Evolutionary conservation across 2,888 invertebrate genomes (phyloP), one percentile per base, ranked within the genome.

Genomic region (Chirona hameri): DNA sequence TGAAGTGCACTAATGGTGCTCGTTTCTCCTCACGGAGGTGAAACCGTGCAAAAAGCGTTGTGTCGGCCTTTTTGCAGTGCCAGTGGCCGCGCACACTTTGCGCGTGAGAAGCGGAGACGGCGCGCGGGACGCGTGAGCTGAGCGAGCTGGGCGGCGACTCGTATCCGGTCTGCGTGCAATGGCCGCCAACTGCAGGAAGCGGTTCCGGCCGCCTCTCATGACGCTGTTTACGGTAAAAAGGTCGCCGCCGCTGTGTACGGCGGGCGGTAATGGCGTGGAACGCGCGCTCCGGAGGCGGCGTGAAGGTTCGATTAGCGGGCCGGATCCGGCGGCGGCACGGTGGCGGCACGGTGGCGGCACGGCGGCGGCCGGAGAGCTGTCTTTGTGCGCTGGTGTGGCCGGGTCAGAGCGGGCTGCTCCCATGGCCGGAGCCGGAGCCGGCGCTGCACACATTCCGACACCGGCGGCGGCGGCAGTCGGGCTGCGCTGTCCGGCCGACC

Each of bases 1-100:
- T 76, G 76, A 76, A 76, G 76, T 46, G 76, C 76, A 76, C 76
- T 76, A 76, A 76, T 76, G 76, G 76, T 76, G 76, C 39, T 76
- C 76, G 76, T 76, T 76, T 76, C 76, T 76, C 76, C 39, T 46
- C 76, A 10, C 24, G 46, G 39, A 39, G 46, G 76, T 46, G 76
- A 76, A 76, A 76, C 76, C 24, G 76, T 76, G 76, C 76, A 76
- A 76, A 76, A 76, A 76, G 72, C 18, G 65, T 69, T 18, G 72
- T 46, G 76, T 27, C 27, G 76, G 31, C 46, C 24, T 46, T 76
- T 76, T 76, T 76, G 76, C 76, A 76, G 76, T 21, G 76, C 46
- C 76, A 10, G 39, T 46, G 76, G 18, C 76, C 46, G 76, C 10
- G 76, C 24, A 10, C 76, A 46, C 46, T 76, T 76, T 76, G 76